phyloP scores from a whole-genome alignment of 2,113 vertebrate species.

The Piaya cayana region DNA sequence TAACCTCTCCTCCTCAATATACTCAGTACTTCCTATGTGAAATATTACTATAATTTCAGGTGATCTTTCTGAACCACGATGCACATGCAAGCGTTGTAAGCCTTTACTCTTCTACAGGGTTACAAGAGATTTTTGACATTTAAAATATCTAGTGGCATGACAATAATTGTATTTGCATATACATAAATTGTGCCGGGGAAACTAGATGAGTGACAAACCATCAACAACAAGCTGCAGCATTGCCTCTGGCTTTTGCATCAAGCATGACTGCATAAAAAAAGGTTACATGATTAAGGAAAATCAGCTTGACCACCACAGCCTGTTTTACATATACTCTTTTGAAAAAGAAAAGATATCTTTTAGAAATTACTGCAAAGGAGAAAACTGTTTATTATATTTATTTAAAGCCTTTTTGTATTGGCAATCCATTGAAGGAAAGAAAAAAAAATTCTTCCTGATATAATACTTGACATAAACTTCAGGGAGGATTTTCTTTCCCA shows the following conservation, averaged over 20 bases:
- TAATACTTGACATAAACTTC: neutral
- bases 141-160: constrained; percentile 21
- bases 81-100: neutral
- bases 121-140: constrained; percentile 48
- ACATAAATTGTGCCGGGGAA: constrained; percentile 31
- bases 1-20: neutral
- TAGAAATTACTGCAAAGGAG: neutral
- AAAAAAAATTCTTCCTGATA: neutral
- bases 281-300: neutral
- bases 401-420: neutral
- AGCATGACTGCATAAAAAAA: neutral
- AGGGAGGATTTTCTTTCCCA: neutral
- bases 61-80: neutral
- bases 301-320: neutral
- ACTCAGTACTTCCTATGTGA: neutral
- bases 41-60: neutral
- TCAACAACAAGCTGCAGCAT: constrained; percentile 15
- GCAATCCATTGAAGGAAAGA: neutral
- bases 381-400: neutral
- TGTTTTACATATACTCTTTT: neutral
- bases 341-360: neutral
- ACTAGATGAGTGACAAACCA: constrained; percentile 36
- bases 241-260: constrained; percentile 33
- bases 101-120: neutral
- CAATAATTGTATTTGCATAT: constrained; percentile 36